These are phyloP conservation scores for Thalassoma bifasciatum DNA, from an alignment of 2,113 vertebrate species.

Conservation along the genomic window DNA sequence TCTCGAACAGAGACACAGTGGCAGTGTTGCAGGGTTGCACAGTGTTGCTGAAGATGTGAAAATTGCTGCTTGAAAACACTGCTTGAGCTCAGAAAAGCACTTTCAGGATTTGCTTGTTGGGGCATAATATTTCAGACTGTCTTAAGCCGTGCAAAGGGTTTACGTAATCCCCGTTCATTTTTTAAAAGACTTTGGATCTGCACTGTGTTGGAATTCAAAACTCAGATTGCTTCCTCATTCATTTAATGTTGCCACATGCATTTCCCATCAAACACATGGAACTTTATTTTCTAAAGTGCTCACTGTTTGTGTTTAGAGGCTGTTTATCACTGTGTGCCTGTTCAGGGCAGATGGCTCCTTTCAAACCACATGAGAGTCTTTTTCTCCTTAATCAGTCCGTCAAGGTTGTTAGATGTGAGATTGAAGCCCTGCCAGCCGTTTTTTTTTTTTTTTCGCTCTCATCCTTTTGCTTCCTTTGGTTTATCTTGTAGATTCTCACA, in stretches of 20 bases:
- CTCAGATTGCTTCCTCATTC: background rate
- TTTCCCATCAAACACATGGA: background rate
- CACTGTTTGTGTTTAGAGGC: background rate
- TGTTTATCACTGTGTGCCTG: conserved; percentile 12
- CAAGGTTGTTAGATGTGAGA: conserved; percentile 35
- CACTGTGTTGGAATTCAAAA: conserved; percentile 6
- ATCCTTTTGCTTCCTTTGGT: conserved; percentile 15
- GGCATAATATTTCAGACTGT: conserved; percentile 45
- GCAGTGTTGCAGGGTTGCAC: background rate
- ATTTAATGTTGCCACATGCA: background rate
- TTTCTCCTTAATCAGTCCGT: conserved; percentile 39
- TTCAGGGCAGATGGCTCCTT: conserved; percentile 39
- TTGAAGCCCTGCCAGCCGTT: conserved; percentile 4
- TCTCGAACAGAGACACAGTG: background rate
- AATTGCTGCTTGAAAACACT: conserved; percentile 15
- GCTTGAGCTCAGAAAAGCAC: conserved; percentile 18
- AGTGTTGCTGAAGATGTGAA: conserved; percentile 1
- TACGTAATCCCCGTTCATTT: conserved; percentile 47
- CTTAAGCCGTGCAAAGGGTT: conserved; percentile 44
- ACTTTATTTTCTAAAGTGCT: conserved; percentile 1
- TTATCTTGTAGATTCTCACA: background rate
- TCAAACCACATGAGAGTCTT: conserved; percentile 50
- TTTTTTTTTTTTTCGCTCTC: conserved; percentile 8
- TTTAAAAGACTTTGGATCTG: conserved; percentile 11
- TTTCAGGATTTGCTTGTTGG: conserved; percentile 53